A percentile compares a stretch with the other conserved stretches of the same genome.
These are phyloP conservation scores for Heliconius eleuchia DNA, from an alignment of 1,140 invertebrate species.

Conservation along the genomic window DNA sequence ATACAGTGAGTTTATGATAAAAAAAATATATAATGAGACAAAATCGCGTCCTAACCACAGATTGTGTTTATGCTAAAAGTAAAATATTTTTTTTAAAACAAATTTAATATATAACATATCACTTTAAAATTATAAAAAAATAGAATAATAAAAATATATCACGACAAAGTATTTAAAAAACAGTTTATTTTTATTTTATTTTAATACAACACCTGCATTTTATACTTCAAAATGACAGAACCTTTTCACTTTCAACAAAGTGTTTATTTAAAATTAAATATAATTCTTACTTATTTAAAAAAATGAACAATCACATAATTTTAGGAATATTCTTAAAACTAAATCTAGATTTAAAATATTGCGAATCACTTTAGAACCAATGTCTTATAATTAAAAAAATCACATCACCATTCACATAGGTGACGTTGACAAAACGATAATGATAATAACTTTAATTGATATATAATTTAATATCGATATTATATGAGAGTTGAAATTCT, in stretches of 20 bases:
- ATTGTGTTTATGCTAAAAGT: not conserved
- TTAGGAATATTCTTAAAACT: not conserved
- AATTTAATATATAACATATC: not conserved
- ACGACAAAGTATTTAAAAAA: not conserved
- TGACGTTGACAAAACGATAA: not conserved
- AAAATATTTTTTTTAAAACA: not conserved
- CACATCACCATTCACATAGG: not conserved
- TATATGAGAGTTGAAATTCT: not conserved
- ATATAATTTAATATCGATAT: not conserved
- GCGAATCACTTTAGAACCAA: not conserved
- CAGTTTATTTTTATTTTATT: too few species aligned
- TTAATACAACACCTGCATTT: not conserved
- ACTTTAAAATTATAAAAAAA: too few species aligned
- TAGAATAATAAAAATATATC: not conserved
- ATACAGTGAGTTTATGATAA: not conserved
- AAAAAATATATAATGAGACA: not conserved
- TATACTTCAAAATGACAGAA: not conserved
- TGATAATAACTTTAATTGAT: constrained; percentile 1
- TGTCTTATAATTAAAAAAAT: not conserved
- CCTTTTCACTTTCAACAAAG: not conserved
- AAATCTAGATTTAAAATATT: not conserved
- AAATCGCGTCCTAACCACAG: not conserved
- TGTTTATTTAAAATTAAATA: not conserved
- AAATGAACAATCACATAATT: not conserved
- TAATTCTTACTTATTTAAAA: not conserved